Percentiles rank a stretch among this genome's conserved stretches.
Conservation (phyloP, 2,113 vertebrate genomes). For the Aramus guarauna region DNA sequence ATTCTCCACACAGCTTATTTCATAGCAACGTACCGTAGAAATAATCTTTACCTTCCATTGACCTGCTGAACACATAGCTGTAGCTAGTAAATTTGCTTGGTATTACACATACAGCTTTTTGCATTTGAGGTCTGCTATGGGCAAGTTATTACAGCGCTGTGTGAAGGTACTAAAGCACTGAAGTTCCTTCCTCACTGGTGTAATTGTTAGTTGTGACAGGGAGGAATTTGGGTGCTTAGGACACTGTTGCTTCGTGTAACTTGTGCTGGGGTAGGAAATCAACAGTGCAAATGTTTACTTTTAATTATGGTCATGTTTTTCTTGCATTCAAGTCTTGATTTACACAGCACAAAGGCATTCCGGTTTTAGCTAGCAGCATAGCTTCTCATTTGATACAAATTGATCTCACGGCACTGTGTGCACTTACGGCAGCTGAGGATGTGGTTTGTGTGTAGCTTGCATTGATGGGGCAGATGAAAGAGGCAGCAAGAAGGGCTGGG, state of each 20-base stretch:
- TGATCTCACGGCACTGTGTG: background rate
- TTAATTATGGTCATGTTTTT: background rate
- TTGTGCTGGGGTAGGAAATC: background rate
- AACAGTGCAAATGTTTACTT: constrained; percentile 1
- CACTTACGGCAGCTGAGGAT: background rate
- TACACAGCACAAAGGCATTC: background rate
- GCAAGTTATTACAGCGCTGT: fast-evolving
- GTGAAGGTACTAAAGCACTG: background rate
- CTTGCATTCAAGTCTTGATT: background rate
- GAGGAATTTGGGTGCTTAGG: background rate
- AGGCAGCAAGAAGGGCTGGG: background rate
- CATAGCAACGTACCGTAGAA: background rate
- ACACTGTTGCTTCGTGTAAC: background rate
- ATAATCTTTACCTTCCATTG: background rate
- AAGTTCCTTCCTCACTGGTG: background rate
- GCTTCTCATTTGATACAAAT: background rate
- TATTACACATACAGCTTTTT: background rate
- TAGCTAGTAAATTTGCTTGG: background rate
- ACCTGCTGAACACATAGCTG: background rate
- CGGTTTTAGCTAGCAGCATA: background rate
- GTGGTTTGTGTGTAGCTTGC: background rate
- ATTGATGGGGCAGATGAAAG: background rate
- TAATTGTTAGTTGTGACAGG: background rate
- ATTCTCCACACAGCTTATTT: constrained; percentile 8
- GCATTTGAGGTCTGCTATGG: background rate